Evolutionary conservation across 2,888 invertebrate genomes (phyloP).

Genomic region (Dromius quadrimaculatus): DNA sequence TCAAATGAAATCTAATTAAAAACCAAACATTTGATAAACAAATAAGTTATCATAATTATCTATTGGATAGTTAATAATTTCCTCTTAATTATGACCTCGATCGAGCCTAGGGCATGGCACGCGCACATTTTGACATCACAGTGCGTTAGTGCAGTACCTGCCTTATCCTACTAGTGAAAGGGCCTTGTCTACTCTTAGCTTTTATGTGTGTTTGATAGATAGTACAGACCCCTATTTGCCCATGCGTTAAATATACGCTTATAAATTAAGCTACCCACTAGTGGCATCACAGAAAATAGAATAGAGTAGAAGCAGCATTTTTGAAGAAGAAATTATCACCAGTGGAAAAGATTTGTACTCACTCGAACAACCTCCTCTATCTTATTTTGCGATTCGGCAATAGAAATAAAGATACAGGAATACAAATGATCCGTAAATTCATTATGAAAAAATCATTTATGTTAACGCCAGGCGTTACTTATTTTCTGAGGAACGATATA

Average conservation of each 20-base stretch:
- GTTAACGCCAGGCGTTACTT: too few relatives aligned
- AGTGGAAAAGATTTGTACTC: too few relatives aligned
- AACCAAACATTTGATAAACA: constrained; percentile 15
- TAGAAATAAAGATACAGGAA: too few relatives aligned
- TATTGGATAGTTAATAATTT: constrained; percentile 10
- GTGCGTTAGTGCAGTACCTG: neutral
- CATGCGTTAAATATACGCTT: constrained; percentile 3
- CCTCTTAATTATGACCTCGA: constrained; percentile 14
- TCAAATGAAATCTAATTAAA: too few relatives aligned
- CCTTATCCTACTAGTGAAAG: neutral
- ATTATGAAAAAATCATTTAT: too few relatives aligned
- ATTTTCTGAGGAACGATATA: too few relatives aligned
- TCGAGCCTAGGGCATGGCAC: constrained; percentile 10
- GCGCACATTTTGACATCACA: constrained; percentile 16
- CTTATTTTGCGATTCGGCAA: too few relatives aligned
- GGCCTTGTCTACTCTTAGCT: constrained; percentile 6
- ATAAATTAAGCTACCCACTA: neutral
- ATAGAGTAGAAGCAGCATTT: too few relatives aligned
- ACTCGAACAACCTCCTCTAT: too few relatives aligned
- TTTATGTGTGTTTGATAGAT: constrained; percentile 14
- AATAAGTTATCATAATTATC: constrained; percentile 3
- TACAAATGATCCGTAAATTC: too few relatives aligned
- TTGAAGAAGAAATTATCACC: too few relatives aligned
- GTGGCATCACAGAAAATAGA: too few relatives aligned
- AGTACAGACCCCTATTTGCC: neutral